These are phyloP conservation scores for Bambusicola thoracicus DNA, from an alignment of 2,113 vertebrate species.

Conservation along the genomic window DNA sequence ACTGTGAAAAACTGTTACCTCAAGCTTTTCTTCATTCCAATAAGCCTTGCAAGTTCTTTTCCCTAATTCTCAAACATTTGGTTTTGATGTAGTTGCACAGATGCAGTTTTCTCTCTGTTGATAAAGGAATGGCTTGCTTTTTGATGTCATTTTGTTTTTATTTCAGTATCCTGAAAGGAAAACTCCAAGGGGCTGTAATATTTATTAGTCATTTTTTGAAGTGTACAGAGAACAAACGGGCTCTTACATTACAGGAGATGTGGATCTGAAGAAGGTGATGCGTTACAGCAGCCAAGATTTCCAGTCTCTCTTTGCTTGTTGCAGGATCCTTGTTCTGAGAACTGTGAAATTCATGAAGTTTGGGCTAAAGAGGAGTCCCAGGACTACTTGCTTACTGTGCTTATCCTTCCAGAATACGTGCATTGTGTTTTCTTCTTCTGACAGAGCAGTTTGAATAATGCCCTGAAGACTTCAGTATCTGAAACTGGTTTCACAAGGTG, in stretches of 20 bases:
- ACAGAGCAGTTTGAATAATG: background rate
- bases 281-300: background rate
- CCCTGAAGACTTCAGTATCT: background rate
- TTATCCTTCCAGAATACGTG: background rate
- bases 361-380: background rate
- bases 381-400: background rate
- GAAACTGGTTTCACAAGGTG: background rate
- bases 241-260: background rate
- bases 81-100: background rate
- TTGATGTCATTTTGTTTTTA: background rate
- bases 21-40: background rate
- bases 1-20: background rate
- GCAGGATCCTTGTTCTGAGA: background rate
- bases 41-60: background rate
- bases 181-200: background rate
- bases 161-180: background rate
- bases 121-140: background rate
- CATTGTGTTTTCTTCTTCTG: background rate
- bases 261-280: background rate
- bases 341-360: background rate
- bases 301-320: background rate
- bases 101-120: background rate
- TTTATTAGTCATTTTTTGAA: background rate
- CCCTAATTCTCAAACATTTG: background rate
- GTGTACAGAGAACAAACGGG: background rate